Evolutionary conservation across 2,888 invertebrate genomes (phyloP).

Genomic region (Eupithecia inturbata): DNA sequence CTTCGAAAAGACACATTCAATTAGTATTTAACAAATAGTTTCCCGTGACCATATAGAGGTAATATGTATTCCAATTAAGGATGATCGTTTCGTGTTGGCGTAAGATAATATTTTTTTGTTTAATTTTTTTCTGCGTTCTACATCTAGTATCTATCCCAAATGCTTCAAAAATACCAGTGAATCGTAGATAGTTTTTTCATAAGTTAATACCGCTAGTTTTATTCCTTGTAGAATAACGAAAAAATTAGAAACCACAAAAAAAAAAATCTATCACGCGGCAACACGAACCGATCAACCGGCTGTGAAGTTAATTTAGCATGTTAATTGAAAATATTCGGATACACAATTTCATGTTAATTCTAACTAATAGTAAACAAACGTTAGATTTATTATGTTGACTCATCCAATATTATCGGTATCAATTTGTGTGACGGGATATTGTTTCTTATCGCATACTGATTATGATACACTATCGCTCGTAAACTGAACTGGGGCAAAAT

Average conservation of each 20-base stretch:
- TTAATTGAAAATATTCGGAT: background rate
- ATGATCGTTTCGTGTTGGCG: too few relatives aligned
- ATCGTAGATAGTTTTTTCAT: too few relatives aligned
- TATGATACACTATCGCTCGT: conserved; percentile 35
- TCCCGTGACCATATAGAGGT: background rate
- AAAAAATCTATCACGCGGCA: too few relatives aligned
- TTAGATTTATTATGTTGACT: conserved; percentile 4
- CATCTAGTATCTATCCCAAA: too few relatives aligned
- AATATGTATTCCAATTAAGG: background rate
- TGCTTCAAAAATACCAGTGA: too few relatives aligned
- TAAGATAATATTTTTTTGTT: too few relatives aligned
- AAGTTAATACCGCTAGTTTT: too few relatives aligned
- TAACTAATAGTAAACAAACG: conserved; percentile 4
- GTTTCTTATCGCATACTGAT: conserved; percentile 33
- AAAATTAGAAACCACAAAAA: too few relatives aligned
- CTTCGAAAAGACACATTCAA: too few relatives aligned
- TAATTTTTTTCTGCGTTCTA: too few relatives aligned
- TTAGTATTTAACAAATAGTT: background rate
- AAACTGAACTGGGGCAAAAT: conserved; percentile 13
- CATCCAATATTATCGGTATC: conserved; percentile 27
- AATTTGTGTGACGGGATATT: conserved; percentile 37
- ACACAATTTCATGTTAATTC: background rate
- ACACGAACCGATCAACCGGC: too few relatives aligned
- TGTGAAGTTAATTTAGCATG: background rate
- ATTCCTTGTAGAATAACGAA: too few relatives aligned